Evolutionary conservation across 2,888 invertebrate species (phyloP).

Genomic region (Lomographa bimaculata): DNA sequence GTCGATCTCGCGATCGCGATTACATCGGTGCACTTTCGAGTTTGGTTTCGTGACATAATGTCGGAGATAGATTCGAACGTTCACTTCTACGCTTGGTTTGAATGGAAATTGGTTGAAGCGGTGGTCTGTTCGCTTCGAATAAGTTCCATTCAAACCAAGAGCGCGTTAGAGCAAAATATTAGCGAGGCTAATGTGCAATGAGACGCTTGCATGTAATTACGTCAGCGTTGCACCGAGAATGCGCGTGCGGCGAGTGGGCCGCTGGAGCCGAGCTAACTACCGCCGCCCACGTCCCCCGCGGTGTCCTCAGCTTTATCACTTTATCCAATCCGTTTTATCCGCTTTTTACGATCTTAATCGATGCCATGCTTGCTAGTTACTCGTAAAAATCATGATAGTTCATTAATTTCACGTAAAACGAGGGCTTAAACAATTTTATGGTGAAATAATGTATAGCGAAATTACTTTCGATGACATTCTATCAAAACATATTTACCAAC

Average conservation of each 20-base stretch:
- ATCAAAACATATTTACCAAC: too few species aligned
- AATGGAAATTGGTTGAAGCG: slow-evolving; percentile 19
- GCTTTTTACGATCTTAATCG: slow-evolving; percentile 21
- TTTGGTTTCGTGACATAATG: slow-evolving; percentile 56
- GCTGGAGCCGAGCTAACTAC: slow-evolving; percentile 33
- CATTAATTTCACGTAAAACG: background rate
- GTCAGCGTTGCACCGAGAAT: slow-evolving; percentile 48
- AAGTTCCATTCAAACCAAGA: too few species aligned
- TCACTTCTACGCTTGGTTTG: slow-evolving; percentile 26
- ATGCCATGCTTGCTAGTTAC: slow-evolving; percentile 8
- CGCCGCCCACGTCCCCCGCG: slow-evolving; percentile 44
- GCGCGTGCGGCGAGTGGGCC: slow-evolving; percentile 37
- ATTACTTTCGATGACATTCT: too few species aligned
- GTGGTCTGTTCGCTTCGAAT: slow-evolving; percentile 32
- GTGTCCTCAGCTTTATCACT: slow-evolving; percentile 37
- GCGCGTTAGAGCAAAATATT: slow-evolving; percentile 29
- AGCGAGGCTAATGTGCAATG: slow-evolving; percentile 45
- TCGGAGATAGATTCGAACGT: slow-evolving; percentile 27
- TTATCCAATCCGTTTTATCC: slow-evolving; percentile 29
- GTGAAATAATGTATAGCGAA: slow-evolving; percentile 1
- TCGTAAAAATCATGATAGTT: slow-evolving; percentile 1
- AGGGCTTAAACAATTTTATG: background rate
- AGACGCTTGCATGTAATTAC: slow-evolving; percentile 52
- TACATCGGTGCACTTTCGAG: slow-evolving; percentile 57
- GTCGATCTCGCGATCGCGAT: slow-evolving; percentile 43